Evolutionary conservation across 2,888 invertebrate species (phyloP), one percentile per base, ranked within the genome.

Genomic region (Cantharis lateralis): DNA sequence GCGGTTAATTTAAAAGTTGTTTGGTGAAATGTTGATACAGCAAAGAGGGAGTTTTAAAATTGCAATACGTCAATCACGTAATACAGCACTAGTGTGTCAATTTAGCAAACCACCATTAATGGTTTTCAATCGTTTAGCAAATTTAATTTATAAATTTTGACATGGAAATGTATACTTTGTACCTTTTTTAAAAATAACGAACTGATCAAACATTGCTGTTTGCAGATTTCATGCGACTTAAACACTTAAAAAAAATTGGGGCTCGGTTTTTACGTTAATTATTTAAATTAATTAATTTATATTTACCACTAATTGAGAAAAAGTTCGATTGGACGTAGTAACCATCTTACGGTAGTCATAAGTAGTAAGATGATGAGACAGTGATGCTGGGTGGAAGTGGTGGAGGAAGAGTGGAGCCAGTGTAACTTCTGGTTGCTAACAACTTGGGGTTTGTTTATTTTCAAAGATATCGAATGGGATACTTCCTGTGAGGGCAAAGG

Each of bases 401-500:
- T 26, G 1, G 75, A 24, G 28, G 79, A 79, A 15, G 79, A 77
- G 69, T 77, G 48, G 48, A 74, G 72, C 79, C 77, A 79, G 16
- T 76, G 79, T 66, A 79, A 68, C 28, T 77, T 76, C 32, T 79
- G 72, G 69, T 79, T 79, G 24, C 74, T 79, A 32, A 77, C 79
- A 62, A 75, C 75, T 69, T 79, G 79, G n/a, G 75, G 77, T 24
- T 69, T 68, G 63, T 75, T 72, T 18, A 69, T 63, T 69, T 77
- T 79, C 48, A 76, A 48, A 18, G 74, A 74, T 71, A 79, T 73
- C n/a, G 68, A 61, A 66, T 71, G 75, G 9, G 75, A 69, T 61
- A 68, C 68, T 75, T 73, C 73, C 70, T 77, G 79, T 5, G 79
- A 69, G n/a, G 72, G 72, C 64, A 79, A 62, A 28, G 79, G 79